Percentiles rank a stretch among this genome's conserved stretches.
Conservation (phyloP, 2,888 invertebrate genomes). For the Melolontha melolontha region DNA sequence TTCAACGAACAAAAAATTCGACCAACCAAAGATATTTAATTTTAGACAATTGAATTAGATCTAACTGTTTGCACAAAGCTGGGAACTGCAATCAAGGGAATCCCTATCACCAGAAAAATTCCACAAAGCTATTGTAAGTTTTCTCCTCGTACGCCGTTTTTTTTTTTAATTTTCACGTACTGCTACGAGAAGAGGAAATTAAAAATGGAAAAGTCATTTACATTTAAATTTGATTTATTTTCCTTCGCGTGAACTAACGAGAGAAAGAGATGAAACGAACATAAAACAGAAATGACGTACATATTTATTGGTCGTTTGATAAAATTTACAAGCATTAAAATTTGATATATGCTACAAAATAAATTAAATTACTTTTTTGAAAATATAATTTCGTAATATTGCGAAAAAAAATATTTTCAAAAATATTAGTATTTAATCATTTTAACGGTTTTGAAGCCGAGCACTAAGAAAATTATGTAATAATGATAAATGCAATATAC, state of each 20-base stretch:
- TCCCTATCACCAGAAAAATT: constrained; percentile 9
- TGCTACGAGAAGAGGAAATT: constrained; percentile 4
- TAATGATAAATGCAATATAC: too few relatives aligned
- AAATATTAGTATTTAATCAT: too few relatives aligned
- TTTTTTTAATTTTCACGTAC: constrained; percentile 18
- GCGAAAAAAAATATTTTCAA: too few relatives aligned
- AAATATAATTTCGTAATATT: too few relatives aligned
- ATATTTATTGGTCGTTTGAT: neutral
- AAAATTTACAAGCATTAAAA: too few relatives aligned
- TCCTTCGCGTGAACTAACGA: constrained; percentile 10
- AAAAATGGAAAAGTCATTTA: constrained; percentile 22
- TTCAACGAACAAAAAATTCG: neutral
- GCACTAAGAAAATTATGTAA: too few relatives aligned
- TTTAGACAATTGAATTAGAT: neutral
- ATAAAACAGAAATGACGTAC: constrained; percentile 3
- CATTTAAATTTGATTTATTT: constrained; percentile 21
- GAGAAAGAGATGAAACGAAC: neutral
- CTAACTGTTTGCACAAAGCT: constrained; percentile 14
- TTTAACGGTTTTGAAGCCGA: too few relatives aligned
- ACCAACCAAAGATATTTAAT: neutral
- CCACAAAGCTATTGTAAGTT: constrained; percentile 17
- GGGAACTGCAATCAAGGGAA: constrained; percentile 1
- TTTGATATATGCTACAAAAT: too few relatives aligned
- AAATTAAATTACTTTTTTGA: too few relatives aligned
- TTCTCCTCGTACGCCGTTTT: neutral